phyloP scores from a whole-genome alignment of 1,140 invertebrate species.

The Notospermus geniculatus region DNA sequence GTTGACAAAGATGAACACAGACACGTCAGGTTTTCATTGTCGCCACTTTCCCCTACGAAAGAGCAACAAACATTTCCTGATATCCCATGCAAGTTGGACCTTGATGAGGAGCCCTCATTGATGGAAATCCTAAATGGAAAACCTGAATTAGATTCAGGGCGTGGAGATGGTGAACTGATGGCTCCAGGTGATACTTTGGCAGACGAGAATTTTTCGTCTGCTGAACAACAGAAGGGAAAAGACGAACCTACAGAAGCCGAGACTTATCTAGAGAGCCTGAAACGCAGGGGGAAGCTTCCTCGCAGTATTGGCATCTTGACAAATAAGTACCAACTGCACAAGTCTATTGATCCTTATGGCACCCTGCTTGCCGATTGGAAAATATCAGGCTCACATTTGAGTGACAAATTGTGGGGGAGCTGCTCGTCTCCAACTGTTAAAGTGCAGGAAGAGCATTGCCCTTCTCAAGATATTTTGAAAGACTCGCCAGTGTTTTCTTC shows the following conservation, averaged over 20 bases:
- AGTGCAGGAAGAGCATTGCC: too few species aligned
- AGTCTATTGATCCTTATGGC: too few species aligned
- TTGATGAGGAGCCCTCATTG: not conserved
- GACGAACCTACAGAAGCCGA: not conserved
- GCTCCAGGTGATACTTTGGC: not conserved
- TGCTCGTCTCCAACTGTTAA: too few species aligned
- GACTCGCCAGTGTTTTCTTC: too few species aligned
- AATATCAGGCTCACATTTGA: too few species aligned
- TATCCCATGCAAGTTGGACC: not conserved
- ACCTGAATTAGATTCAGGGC: not conserved
- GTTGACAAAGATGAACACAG: not conserved
- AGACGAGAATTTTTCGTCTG: not conserved
- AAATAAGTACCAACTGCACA: too few species aligned
- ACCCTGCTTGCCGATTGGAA: too few species aligned
- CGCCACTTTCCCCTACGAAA: not conserved
- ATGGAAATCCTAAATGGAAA: not conserved
- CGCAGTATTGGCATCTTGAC: not conserved
- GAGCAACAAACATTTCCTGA: too few species aligned
- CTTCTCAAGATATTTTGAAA: too few species aligned
- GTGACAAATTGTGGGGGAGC: too few species aligned
- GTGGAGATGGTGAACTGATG: not conserved
- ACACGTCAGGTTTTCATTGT: conserved; percentile 1
- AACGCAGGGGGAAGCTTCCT: not conserved
- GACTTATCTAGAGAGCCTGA: not conserved
- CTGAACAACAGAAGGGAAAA: not conserved